Evolutionary conservation across 2,113 vertebrate genomes (phyloP), one percentile per base, ranked within the genome.

Genomic region (Spheniscus mendiculus): DNA sequence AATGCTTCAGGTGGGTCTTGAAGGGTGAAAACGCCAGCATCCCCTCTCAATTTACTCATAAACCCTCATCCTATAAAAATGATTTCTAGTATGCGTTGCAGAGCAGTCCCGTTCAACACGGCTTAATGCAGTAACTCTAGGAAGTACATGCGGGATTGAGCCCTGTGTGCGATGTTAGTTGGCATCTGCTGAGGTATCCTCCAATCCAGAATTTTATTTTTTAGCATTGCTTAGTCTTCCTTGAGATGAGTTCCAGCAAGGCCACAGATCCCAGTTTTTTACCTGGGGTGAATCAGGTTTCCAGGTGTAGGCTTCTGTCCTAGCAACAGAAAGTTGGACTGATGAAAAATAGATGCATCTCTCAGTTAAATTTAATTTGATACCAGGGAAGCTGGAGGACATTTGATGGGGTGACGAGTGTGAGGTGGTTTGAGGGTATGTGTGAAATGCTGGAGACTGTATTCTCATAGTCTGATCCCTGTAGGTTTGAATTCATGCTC

Each of bases 81-180:
- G 2, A 1, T 26, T 78, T 63, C 8, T 83, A 8, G 10, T 19
- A 2, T 3, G 12, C 42, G 7, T 80, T 66, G 42, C 42, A 26
- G 44, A 42, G 30, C 14, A 49, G 12, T 19, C 11, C 6, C 0
- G 0, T 53, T 87, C 29, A 70, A 4, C 30, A 2, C 0, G 0
- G 26, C n/a, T 81, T 49, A 49, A 16, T 58, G 44, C 12, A 58
- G 42, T 63, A 47, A 21, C 40, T 72, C 17, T 20, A 15, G 52
- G 36, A 69, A 30, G 52, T 14, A 6, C 5, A 2, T 25, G 3
- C 1, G 6, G 45, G 9, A 4, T 2, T 17, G 32, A 71, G 21
- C 30, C 10, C 5, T 63, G n/a, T 16, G 15, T 45, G 30, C 15
- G 2, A 2, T 45, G 25, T 58, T 71, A 15, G 32, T 14, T 63